Evolutionary conservation across 2,888 invertebrate genomes (phyloP).

Genomic region (Amphimallon solstitiale): DNA sequence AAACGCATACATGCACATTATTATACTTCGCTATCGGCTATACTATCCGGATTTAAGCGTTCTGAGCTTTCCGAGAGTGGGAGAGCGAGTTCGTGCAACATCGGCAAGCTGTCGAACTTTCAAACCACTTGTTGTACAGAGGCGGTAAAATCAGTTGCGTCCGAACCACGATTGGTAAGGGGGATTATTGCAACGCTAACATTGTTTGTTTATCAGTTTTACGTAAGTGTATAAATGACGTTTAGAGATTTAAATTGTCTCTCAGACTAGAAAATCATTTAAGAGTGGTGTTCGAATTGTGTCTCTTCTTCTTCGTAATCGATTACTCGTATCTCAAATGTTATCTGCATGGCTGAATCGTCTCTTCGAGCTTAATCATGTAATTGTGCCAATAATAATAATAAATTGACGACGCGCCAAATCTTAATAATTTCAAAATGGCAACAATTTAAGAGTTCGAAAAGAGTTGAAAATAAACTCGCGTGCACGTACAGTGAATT

Average conservation of each 20-base stretch:
- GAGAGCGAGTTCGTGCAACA: slow-evolving; percentile 34
- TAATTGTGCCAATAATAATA: slow-evolving; percentile 34
- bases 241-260: neutral
- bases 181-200: neutral
- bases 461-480: slow-evolving; percentile 25
- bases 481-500: slow-evolving; percentile 17
- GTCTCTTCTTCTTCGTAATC: neutral
- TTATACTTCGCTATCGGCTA: slow-evolving; percentile 38
- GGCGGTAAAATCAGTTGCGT: slow-evolving; percentile 41
- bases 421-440: slow-evolving; percentile 23
- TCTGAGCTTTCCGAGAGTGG: slow-evolving; percentile 25
- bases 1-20: slow-evolving; percentile 9
- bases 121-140: slow-evolving; percentile 40
- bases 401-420: slow-evolving; percentile 29
- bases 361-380: slow-evolving; percentile 26
- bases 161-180: slow-evolving; percentile 14
- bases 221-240: slow-evolving; percentile 21
- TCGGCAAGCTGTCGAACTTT: slow-evolving; percentile 42
- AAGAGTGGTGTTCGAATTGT: neutral
- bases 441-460: slow-evolving; percentile 24
- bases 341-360: slow-evolving; percentile 13
- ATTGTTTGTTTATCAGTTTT: slow-evolving; percentile 17
- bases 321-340: neutral
- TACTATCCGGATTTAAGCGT: slow-evolving; percentile 37
- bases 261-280: neutral